Evolutionary conservation across 2,113 vertebrate genomes (phyloP).

Genomic region (Rostratula benghalensis): DNA sequence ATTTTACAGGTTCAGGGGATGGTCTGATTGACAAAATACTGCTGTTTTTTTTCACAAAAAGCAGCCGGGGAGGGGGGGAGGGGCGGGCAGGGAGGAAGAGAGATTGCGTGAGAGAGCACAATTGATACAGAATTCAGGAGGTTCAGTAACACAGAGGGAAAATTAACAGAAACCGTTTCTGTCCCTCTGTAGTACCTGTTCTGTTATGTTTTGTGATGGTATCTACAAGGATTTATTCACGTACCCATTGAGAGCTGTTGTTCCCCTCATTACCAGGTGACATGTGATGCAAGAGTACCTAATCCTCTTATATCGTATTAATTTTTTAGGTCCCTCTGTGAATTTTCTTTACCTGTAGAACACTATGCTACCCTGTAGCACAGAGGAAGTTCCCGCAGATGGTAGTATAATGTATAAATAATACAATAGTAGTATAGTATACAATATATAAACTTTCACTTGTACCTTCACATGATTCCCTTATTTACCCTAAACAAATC

Average conservation of each 20-base stretch:
- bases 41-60: not conserved
- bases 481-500: not conserved
- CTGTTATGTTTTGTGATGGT: not conserved
- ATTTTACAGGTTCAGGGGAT: not conserved
- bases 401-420: not conserved
- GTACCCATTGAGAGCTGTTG: not conserved
- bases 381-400: not conserved
- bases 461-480: fast-evolving
- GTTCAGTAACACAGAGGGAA: not conserved
- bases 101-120: not conserved
- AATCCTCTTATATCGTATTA: not conserved
- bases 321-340: not conserved
- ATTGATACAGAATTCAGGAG: not conserved
- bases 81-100: not conserved
- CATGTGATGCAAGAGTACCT: not conserved
- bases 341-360: not conserved
- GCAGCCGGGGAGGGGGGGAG: too few species aligned
- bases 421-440: not conserved
- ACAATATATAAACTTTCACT: not conserved
- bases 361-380: not conserved
- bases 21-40: not conserved
- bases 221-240: not conserved
- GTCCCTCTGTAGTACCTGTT: not conserved
- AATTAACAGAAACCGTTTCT: not conserved
- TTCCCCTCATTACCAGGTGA: not conserved